phyloP scores from a whole-genome alignment of 2,113 vertebrate genomes.

The Connochaetes taurinus region DNA sequence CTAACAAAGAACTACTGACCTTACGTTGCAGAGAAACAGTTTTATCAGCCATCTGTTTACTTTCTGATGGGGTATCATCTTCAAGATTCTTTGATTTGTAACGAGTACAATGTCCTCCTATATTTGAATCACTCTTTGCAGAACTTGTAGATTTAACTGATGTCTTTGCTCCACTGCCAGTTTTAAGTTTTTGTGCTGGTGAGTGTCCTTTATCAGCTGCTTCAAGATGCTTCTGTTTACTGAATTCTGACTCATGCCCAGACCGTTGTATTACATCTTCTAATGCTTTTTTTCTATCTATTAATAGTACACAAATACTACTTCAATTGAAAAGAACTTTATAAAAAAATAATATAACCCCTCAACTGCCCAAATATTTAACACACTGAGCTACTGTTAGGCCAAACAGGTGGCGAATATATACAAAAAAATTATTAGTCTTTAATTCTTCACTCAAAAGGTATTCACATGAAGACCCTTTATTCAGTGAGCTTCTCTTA shows the following conservation, averaged over 20 bases:
- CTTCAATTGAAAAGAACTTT: background rate
- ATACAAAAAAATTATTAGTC: background rate
- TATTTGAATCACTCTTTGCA: constrained; percentile 53
- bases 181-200: constrained; percentile 54
- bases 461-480: background rate
- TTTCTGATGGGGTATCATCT: background rate
- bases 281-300: constrained; percentile 75
- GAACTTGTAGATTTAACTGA: constrained; percentile 41
- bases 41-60: constrained; percentile 47
- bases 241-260: constrained; percentile 68
- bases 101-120: constrained; percentile 21
- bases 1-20: constrained; percentile 57
- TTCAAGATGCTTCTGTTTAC: constrained; percentile 75
- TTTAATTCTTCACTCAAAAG: background rate
- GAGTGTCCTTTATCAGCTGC: constrained; percentile 57
- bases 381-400: background rate
- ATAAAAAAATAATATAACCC: background rate
- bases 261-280: constrained; percentile 71
- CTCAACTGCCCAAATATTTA: background rate
- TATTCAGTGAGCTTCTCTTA: background rate
- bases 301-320: background rate
- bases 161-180: constrained; percentile 46
- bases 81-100: constrained; percentile 65
- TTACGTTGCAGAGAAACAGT: constrained; percentile 53
- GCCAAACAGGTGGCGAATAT: background rate